phyloP scores from a whole-genome alignment of 2,888 invertebrate genomes.

The Opisthograptis luteolata region DNA sequence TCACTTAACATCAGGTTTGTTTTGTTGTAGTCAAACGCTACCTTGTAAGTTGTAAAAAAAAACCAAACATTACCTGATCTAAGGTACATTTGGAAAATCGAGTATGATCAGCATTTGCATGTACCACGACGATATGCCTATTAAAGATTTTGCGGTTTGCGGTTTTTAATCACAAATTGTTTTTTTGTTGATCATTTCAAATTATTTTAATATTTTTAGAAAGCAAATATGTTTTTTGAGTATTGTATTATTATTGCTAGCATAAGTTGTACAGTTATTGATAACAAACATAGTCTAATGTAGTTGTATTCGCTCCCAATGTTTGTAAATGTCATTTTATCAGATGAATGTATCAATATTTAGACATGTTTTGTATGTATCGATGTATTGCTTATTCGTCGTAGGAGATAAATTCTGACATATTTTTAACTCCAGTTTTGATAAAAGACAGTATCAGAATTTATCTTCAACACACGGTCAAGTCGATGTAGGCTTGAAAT shows the following conservation, averaged over 20 bases:
- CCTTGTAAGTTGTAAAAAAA: no score
- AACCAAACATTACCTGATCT: no score
- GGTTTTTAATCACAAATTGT: no score
- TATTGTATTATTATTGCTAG: no score
- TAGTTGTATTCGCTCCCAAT: neutral
- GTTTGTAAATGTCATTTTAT: slow-evolving; percentile 1
- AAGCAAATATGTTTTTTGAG: neutral
- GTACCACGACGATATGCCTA: no score
- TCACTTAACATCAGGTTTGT: no score
- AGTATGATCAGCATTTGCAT: no score
- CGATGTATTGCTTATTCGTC: slow-evolving; percentile 6
- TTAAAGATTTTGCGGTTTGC: no score
- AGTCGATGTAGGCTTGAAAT: slow-evolving; percentile 16
- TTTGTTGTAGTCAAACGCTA: no score
- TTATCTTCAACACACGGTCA: slow-evolving; percentile 7
- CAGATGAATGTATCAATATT: slow-evolving; percentile 13
- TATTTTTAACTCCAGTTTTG: slow-evolving; percentile 1
- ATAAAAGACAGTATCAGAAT: slow-evolving; percentile 9
- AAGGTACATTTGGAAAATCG: no score
- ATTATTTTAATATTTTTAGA: no score
- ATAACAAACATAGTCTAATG: neutral
- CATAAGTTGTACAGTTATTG: neutral
- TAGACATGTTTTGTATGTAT: slow-evolving; percentile 13
- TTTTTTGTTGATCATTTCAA: no score
- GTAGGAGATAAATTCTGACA: slow-evolving; percentile 9